Conservation (phyloP, 2,888 invertebrate genomes). For the Nephrotoma flavescens region DNA sequence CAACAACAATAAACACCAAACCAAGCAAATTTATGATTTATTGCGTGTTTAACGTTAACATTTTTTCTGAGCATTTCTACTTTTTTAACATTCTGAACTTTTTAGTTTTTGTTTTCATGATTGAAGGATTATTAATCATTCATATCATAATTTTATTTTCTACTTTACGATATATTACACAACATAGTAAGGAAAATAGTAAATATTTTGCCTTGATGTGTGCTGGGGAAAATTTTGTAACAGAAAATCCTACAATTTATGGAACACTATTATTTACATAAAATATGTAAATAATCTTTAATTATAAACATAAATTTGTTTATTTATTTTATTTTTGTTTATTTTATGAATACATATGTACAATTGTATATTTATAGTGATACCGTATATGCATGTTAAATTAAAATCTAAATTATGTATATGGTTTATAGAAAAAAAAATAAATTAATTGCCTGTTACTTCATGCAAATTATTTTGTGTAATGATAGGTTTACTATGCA, state of each 20-base stretch:
- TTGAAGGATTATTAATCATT: not conserved
- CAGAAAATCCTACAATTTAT: not conserved
- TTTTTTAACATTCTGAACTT: not conserved
- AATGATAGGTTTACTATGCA: not conserved
- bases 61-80: not conserved
- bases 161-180: not conserved
- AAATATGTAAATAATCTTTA: not conserved
- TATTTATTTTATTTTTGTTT: not conserved
- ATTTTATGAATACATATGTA: not conserved
- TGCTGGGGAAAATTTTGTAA: not conserved
- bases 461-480: not conserved
- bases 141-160: not conserved
- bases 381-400: not conserved
- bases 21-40: not conserved
- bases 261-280: not conserved
- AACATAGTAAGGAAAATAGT: not conserved
- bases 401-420: too few relatives aligned
- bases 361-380: not conserved
- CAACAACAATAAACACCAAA: not conserved
- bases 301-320: not conserved
- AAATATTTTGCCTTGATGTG: not conserved
- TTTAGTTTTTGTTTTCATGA: not conserved
- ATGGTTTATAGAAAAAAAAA: not conserved
- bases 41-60: not conserved
- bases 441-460: not conserved